Base-by-base conservation (phyloP, 1,140 invertebrate species). In the Antheraea pernyi region DNA sequence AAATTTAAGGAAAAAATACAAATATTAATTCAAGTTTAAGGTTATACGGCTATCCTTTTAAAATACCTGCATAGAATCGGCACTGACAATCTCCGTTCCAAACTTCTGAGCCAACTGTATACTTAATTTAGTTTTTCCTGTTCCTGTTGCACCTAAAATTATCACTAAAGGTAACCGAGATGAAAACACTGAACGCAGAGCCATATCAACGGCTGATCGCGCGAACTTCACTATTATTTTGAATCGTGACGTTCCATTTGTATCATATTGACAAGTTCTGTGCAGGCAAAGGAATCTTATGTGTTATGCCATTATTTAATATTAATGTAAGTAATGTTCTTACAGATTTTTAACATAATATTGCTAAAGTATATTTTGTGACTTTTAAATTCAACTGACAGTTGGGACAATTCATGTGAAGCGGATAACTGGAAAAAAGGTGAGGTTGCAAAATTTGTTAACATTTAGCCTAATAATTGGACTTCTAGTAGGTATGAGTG, bases 11-110 rank as follows among this genome's bases (percentile, higher is more conserved):
- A 4, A 30, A 30, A 7, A 53, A 53, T 10, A 53, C 46, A 53
- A 53, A 13, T 1, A 53, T 11, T 13, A 16, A 6, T 53, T 6
- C 16, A 53, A 16, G 16, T 85, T 88, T 80, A 68, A 90, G 89
- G 89, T 91, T 91, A 90, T 65, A 66, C 69, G 53, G 36, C 8
- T 9, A 37, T 13, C 60, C 68, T 70, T 65, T 0, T 60, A 42
- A 85, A 92, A 93, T 92, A 98, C 98, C 95, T 99, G 99, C 98
- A 99, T 99, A 11, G 99, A 99, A 95, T 99, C 99, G 0, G 99
- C 98, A 76, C 98, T 99, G 62, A 99, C 98, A 63, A 99, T 97
- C 95, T 99, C 99, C n/a, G 98, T 97, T 69, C 94, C 93, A 88
- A 98, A 99, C 83, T 94, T 95, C 72, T 95, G 94, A 0, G 98